These are phyloP conservation scores for Tetheella fluctuosa DNA, from an alignment of 2,888 invertebrate species.

Conservation along the genomic window DNA sequence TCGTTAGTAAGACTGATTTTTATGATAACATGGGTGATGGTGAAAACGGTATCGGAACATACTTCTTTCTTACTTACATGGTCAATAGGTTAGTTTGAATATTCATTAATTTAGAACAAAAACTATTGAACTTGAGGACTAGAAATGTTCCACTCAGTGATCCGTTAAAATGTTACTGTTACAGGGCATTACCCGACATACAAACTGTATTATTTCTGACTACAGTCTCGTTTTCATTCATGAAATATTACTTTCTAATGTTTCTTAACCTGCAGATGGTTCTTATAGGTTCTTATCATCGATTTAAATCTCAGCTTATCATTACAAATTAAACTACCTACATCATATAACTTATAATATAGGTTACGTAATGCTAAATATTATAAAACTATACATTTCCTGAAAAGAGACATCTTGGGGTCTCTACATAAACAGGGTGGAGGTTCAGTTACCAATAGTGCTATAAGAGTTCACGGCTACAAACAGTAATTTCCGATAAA, in stretches of 20 bases:
- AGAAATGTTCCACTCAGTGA: background rate
- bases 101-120: slow-evolving; percentile 5
- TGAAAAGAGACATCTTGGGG: background rate
- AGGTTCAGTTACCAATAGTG: background rate
- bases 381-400: background rate
- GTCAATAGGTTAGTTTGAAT: slow-evolving; percentile 6
- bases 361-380: no score
- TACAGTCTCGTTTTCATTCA: background rate
- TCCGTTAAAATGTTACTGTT: slow-evolving; percentile 4
- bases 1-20: background rate
- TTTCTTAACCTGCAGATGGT: background rate
- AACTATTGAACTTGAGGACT: slow-evolving; percentile 2
- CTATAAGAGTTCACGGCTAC: background rate
- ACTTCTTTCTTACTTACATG: no score
- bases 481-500: no score
- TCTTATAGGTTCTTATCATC: background rate
- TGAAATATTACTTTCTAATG: slow-evolving; percentile 1
- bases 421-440: background rate
- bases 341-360: no score
- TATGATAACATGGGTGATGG: background rate
- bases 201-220: background rate
- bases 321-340: no score
- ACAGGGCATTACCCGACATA: background rate
- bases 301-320: no score
- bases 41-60: slow-evolving; percentile 1